Base-by-base conservation (phyloP, 1,140 invertebrate genomes). In the Phenacoccus solenopsis region DNA sequence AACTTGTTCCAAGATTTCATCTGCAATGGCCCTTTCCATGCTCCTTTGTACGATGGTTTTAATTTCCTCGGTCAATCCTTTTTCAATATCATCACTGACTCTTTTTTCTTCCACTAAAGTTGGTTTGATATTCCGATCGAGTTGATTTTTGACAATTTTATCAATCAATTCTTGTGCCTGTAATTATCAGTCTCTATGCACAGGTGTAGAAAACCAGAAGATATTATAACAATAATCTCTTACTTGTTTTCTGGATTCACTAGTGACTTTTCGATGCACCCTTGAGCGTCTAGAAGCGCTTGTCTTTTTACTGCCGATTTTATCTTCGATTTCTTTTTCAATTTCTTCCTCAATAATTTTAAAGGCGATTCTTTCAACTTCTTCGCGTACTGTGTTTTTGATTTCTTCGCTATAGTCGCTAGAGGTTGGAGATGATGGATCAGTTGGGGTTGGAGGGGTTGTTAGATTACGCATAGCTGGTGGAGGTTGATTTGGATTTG, bases 371-470 rank as follows among this genome's bases (percentile, higher is more conserved):
- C 13, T 64, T 24, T 24, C 59, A 27, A 64, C 16, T 27, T 64
- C 59, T 27, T 64, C 59, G 2, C 25, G 21, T 4, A 64, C 59
- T 3, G 25, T 25, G 59, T 20, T 24, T 64, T 24, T 27, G 22
- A 64, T 64, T 64, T 64, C 59, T 25, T 64, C 59, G 38, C 5
- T 49, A n/a, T n/a, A n/a, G n/a, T n/a, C n/a, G n/a, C n/a, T n/a
- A n/a, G n/a, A n/a, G n/a, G n/a, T n/a, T n/a, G n/a, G n/a, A n/a
- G n/a, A n/a, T n/a, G n/a, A n/a, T n/a, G n/a, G n/a, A n/a, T n/a
- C n/a, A n/a, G n/a, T n/a, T n/a, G n/a, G n/a, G n/a, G n/a, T n/a
- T n/a, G n/a, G n/a, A n/a, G n/a, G n/a, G n/a, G n/a, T n/a, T n/a
- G n/a, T n/a, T n/a, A n/a, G n/a, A n/a, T n/a, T n/a, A n/a, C n/a